Evolutionary conservation across 2,113 vertebrate genomes (phyloP), one percentile per base, ranked within the genome.

Genomic region (Hippocampus barbouri): DNA sequence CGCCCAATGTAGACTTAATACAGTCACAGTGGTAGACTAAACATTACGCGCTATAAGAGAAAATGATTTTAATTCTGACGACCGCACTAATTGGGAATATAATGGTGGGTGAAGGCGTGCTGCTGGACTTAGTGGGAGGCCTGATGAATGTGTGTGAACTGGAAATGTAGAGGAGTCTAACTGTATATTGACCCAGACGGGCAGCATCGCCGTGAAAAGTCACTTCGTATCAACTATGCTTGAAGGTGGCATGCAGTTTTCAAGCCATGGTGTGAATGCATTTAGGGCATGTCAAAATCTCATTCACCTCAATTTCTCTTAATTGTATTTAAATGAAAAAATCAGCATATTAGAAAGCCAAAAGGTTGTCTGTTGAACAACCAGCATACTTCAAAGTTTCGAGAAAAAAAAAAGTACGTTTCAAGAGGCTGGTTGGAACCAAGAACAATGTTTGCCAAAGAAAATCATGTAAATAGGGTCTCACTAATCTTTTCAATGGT

Each of bases 21-120:
- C 51, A 76, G 43, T 63, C 72, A 63, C 66, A 63, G 61, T 72
- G 76, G 64, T 68, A 71, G 68, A 74, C 71, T 79, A 83, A 86
- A 82, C 74, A 76, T 65, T 71, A 66, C 72, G 73, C 76, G 59
- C 9, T 71, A 79, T 27, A 18, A 53, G 30, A 64, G 43, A 75
- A 82, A 77, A 79, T 79, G 8, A 75, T 79, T 75, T 86, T 87
- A 78, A 80, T 81, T 70, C 78, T 68, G 69, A 73, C 74, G 79
- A 71, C 77, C 77, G 73, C 54, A 8, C 66, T 88, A 87, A 83
- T 88, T 81, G 78, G 71, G 88, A 89, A 90, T 83, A 83, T 80
- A 91, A 85, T 87, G 86, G 81, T 83, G 90, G 86, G 87, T 89
- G 89, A 93, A 93, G 91, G 89, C 81, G 80, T 89, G 84, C 87